Percentiles rank a stretch among this genome's conserved stretches.
Evolutionary conservation across 2,797 vertebrate genomes (phyloP).

Genomic region (Crocidura indochinensis): DNA sequence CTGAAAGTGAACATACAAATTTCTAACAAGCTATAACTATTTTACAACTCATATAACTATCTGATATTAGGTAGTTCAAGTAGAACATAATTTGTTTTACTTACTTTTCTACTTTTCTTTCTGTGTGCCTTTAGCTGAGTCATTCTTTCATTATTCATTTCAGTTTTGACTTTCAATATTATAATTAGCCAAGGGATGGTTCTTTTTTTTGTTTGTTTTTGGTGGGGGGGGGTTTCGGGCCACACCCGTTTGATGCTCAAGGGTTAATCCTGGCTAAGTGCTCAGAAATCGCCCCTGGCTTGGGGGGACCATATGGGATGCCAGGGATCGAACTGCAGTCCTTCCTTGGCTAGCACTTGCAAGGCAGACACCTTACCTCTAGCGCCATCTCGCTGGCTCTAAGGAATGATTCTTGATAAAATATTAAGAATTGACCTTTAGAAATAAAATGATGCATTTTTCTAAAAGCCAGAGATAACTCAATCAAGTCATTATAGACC

Average conservation of each 20-base stretch:
- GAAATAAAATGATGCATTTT: slow-evolving; percentile 50
- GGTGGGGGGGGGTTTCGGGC: no score
- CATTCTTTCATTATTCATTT: slow-evolving; percentile 1
- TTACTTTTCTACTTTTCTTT: slow-evolving; percentile 61
- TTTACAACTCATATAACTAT: slow-evolving; percentile 14
- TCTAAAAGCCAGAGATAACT: slow-evolving; percentile 23
- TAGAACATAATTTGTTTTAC: slow-evolving; percentile 55
- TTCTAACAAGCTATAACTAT: not conserved
- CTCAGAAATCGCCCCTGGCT: no score
- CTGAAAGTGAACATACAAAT: slow-evolving; percentile 8
- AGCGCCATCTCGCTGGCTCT: no score
- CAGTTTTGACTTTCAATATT: slow-evolving; percentile 52
- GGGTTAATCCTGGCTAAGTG: no score
- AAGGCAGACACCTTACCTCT: no score
- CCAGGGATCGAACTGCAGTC: no score
- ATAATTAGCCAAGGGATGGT: slow-evolving; percentile 38
- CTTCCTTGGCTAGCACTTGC: no score
- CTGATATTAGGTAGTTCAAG: not conserved
- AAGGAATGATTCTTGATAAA: slow-evolving; percentile 2
- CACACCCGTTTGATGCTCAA: no score
- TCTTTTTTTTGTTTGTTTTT: no score
- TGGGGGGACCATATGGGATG: no score
- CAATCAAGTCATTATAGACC: slow-evolving; percentile 56
- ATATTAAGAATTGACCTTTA: slow-evolving; percentile 28
- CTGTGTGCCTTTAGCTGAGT: not conserved